Percentiles rank a stretch among this genome's conserved stretches.
phyloP scores from a whole-genome alignment of 2,888 invertebrate species.

The Pachydiplax longipennis region DNA sequence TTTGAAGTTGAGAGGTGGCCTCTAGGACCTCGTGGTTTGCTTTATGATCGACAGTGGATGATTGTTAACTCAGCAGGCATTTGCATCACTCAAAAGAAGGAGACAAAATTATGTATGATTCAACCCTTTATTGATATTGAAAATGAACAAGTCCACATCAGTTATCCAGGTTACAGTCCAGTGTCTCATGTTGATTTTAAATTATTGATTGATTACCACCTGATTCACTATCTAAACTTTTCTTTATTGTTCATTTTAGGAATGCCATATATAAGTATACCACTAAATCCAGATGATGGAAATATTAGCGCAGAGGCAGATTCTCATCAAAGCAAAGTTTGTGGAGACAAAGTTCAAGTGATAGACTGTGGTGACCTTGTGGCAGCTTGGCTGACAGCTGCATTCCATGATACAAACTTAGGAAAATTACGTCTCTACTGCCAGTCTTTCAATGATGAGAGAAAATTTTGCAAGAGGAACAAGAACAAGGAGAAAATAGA shows the following conservation, averaged over 20 bases:
- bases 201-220: too few species aligned
- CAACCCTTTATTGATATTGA: slow-evolving; percentile 74
- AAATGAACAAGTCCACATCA: slow-evolving; percentile 64
- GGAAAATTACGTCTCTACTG: slow-evolving; percentile 71
- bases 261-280: slow-evolving; percentile 63
- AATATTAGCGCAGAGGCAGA: slow-evolving; percentile 40
- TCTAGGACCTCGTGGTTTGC: slow-evolving; percentile 77
- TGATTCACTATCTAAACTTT: neutral
- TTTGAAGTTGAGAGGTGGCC: slow-evolving; percentile 77
- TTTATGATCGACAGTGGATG: slow-evolving; percentile 94
- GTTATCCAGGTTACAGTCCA: slow-evolving; percentile 66
- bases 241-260: slow-evolving; percentile 58
- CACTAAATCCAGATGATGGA: slow-evolving; percentile 60
- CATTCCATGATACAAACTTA: slow-evolving; percentile 72
- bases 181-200: neutral
- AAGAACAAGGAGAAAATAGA: neutral
- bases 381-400: slow-evolving; percentile 81
- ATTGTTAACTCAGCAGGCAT: slow-evolving; percentile 82
- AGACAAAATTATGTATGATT: slow-evolving; percentile 79
- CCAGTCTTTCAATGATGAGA: neutral
- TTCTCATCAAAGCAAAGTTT: slow-evolving; percentile 82
- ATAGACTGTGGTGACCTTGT: slow-evolving; percentile 85
- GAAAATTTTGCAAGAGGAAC: neutral
- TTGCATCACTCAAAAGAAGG: slow-evolving; percentile 87
- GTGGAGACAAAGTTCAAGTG: slow-evolving; percentile 80